Evolutionary conservation across 1,140 invertebrate genomes (phyloP), one percentile per base, ranked within the genome.

Genomic region (Ostrea edulis): DNA sequence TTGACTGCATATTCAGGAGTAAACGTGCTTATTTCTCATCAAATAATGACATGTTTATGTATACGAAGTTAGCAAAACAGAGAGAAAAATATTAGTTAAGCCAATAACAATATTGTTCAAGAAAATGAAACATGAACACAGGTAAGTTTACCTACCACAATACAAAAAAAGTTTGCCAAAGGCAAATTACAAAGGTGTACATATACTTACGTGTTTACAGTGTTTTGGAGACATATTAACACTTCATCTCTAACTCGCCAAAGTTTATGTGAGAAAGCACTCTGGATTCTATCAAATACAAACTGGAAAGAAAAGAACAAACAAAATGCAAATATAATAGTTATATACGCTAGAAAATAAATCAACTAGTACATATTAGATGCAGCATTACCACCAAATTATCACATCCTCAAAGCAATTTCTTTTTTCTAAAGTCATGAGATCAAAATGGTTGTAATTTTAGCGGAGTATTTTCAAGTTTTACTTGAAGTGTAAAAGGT

Each of bases 201-300:
- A 20, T 22, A 77, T 25, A 95, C 96, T 96, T 95, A 98, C 96
- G 97, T 97, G 93, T 98, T 97, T 77, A 99, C 95, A 35, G 97
- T 97, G 85, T 97, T 97, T 65, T 97, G 96, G 84, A 98, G 96
- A 91, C 97, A 97, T 89, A 97, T 95, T 71, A 98, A 95, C 35
- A 97, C 96, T 94, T 98, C 97, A 95, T 98, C 97, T 89, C 97
- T 95, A 89, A 98, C 97, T 96, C 97, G 97, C 90, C 97, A 97
- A 94, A 98, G 97, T 95, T 98, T 98, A 94, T 98, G 97, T 91
- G 96, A 95, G 95, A 98, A 97, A 90, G 97, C 96, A 90, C 96
- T 95, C 91, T 96, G 95, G 51, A 98, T 95, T 93, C 97, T 96
- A 88, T 98, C 97, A 90, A 98, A 96, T 83, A 98, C 96, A 88